A percentile compares a stretch with the other conserved stretches of the same genome.
Evolutionary conservation across 2,888 invertebrate genomes (phyloP).

Genomic region (Neoascia interrupta): DNA sequence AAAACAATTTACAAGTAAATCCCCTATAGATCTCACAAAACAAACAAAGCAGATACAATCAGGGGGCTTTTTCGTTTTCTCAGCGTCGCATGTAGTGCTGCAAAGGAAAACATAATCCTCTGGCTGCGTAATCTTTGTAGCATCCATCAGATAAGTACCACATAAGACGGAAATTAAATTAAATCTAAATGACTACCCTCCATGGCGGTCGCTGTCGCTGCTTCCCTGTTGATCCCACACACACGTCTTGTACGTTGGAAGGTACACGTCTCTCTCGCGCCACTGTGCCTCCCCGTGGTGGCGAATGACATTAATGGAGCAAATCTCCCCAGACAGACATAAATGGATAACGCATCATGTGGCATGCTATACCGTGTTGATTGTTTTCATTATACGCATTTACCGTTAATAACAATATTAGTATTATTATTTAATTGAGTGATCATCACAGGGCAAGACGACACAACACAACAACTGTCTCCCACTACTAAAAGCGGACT

Average conservation of each 20-base stretch:
- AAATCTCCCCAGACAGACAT: constrained; percentile 52
- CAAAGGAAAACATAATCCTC: constrained; percentile 14
- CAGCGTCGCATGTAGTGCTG: neutral
- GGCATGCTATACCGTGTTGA: constrained; percentile 36
- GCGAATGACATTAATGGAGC: constrained; percentile 41
- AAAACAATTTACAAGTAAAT: too few relatives aligned
- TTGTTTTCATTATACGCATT: constrained; percentile 59
- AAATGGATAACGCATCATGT: constrained; percentile 45
- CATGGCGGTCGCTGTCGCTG: neutral
- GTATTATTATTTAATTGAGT: constrained; percentile 63
- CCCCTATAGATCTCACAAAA: neutral
- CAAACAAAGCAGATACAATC: neutral
- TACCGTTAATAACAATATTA: constrained; percentile 58
- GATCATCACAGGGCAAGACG: constrained; percentile 24
- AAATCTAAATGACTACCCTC: constrained; percentile 45
- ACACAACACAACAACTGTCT: neutral
- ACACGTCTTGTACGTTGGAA: neutral
- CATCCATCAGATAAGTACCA: constrained; percentile 33
- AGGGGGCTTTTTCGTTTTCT: constrained; percentile 10
- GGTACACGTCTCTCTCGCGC: too few relatives aligned
- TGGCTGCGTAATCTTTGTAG: neutral
- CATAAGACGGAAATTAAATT: constrained; percentile 66
- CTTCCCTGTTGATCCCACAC: constrained; percentile 2
- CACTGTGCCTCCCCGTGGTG: neutral
- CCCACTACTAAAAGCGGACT: constrained; percentile 8